Base-by-base conservation (phyloP, 2,888 invertebrate species). In the Heterodera filipjevi region DNA sequence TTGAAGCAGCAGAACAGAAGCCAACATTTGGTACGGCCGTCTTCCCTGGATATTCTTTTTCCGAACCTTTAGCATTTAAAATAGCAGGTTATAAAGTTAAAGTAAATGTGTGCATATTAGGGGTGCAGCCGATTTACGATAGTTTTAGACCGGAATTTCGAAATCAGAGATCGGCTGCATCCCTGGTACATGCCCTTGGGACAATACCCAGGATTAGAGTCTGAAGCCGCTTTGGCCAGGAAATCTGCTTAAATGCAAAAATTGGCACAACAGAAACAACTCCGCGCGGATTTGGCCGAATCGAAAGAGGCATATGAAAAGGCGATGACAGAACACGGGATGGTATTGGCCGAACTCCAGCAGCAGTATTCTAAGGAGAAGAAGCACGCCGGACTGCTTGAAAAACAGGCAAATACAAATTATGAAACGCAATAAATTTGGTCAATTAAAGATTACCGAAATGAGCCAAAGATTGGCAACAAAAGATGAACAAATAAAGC, bases 221-320 rank as follows among this genome's bases (percentile, higher is more conserved):
- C n/a, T n/a, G n/a, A 22, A 33, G 10, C 27, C 44, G 27, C 66
- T 78, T 76, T 44, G 44, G 16, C 35, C n/a, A n/a, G n/a, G 22
- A 68, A 5, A n/a, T 68, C 35, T 68, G 35, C 14, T 16, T 16
- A 68, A 68, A 35, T 66, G 30, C n/a, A n/a, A n/a, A n/a, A n/a
- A n/a, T n/a, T n/a, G n/a, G n/a, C n/a, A n/a, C 39, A 39, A 39
- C 71, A 84, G 81, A 46, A 46, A n/a, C 75, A 77, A 22, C 79
- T 83, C 19, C 81, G 82, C 3, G 82, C 84, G 30, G 77, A 84
- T 66, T 91, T 95, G 79, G 92, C 93, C 5, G 92, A 93, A 86
- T 93, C 94, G 87, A 93, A 94, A 79, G 93, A 93, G 87, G 94
- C 95, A 85, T 91, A 94, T 77, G 94, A 95, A 89, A 93, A 93